Evolutionary conservation across 1,140 invertebrate genomes (phyloP).

Genomic region (Nixonia krombeini): DNA sequence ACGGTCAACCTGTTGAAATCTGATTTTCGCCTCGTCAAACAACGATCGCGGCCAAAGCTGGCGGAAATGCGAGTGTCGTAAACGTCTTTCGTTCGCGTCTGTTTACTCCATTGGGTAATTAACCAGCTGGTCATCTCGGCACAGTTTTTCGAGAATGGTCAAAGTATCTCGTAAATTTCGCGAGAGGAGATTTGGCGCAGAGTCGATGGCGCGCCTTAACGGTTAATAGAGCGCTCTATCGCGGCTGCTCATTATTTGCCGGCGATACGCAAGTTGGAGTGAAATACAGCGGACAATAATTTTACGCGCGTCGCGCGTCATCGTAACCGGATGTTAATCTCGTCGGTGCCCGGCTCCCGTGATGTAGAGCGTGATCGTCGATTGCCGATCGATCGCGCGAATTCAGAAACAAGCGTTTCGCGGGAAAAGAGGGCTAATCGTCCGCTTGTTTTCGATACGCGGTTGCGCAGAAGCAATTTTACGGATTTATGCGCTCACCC

Average conservation of each 20-base stretch:
- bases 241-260: constrained; percentile 48
- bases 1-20: too few relatives aligned
- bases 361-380: constrained; percentile 20
- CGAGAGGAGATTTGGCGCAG: too few relatives aligned
- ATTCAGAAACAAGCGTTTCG: constrained; percentile 26
- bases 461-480: constrained; percentile 37
- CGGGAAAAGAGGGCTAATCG: constrained; percentile 11
- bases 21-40: too few relatives aligned
- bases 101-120: too few relatives aligned
- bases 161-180: too few relatives aligned
- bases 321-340: constrained; percentile 47
- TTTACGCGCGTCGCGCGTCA: constrained; percentile 51
- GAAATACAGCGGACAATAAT: constrained; percentile 59
- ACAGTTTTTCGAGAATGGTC: too few relatives aligned
- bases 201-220: constrained; percentile 32
- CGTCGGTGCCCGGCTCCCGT: constrained; percentile 35
- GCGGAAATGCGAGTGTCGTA: too few relatives aligned
- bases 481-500: constrained; percentile 26
- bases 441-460: constrained; percentile 26
- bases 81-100: too few relatives aligned
- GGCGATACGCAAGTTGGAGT: constrained; percentile 51
- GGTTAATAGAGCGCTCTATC: constrained; percentile 55
- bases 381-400: constrained; percentile 35
- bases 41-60: too few relatives aligned
- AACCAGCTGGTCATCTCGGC: too few relatives aligned